phyloP scores from a whole-genome alignment of 2,113 vertebrate species.

The Acrocephalus kingi region DNA sequence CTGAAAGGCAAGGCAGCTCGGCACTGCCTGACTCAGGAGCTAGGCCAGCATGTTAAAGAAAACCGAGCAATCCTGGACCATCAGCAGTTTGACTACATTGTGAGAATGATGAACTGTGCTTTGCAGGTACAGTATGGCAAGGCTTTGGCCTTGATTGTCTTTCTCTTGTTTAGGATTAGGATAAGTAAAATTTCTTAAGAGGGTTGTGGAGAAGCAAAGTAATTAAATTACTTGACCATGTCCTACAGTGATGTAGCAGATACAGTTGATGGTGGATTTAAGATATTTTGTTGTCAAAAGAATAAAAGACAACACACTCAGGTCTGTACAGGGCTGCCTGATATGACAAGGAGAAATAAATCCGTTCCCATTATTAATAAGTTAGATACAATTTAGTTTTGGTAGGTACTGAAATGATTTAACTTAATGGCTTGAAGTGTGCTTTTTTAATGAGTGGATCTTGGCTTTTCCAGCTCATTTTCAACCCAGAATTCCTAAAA shows the following conservation, averaged over 20 bases:
- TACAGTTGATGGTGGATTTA: background rate
- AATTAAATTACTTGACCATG: background rate
- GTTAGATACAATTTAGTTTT: background rate
- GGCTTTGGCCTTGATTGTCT: background rate
- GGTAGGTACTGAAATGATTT: background rate
- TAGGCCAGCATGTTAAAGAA: constrained; percentile 91
- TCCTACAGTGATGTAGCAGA: background rate
- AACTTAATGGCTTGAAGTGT: background rate
- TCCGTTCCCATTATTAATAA: background rate
- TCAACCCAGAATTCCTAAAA: background rate
- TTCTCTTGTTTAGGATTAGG: background rate
- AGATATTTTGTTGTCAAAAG: background rate
- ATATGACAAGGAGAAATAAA: background rate
- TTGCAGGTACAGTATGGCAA: constrained; percentile 83
- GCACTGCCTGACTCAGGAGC: constrained; percentile 91
- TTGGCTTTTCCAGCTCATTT: background rate
- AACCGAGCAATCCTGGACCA: constrained; percentile 96
- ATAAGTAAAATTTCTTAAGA: background rate
- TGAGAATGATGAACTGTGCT: constrained; percentile 98
- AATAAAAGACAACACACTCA: background rate
- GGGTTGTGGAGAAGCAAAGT: background rate
- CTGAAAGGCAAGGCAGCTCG: constrained; percentile 94
- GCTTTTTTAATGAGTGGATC: background rate
- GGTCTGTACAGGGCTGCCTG: background rate
- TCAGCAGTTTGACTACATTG: constrained; percentile 95